Base-by-base conservation (phyloP, 2,888 invertebrate species). In the Drosophila histrio region DNA sequence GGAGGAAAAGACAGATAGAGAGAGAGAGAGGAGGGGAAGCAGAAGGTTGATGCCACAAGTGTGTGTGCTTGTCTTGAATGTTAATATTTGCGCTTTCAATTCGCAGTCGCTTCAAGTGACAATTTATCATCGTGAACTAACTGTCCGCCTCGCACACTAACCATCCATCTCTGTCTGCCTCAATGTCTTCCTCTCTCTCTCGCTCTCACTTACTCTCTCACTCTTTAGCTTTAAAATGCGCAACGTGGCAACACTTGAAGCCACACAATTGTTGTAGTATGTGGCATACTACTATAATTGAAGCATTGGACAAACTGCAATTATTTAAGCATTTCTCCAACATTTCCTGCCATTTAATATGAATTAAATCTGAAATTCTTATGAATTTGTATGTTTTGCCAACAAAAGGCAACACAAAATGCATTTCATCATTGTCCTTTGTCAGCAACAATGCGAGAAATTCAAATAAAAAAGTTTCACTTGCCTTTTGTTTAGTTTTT, bases 31-130 rank as follows among this genome's bases (percentile, higher is more conserved):
- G 4, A 11, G 8, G 26, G 3, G 22, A 2, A 17, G n/a, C 1
- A 0, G 13, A 9, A 6, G 26, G 13, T 15, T 3, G n/a, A 62
- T 56, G 81, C 81, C 77, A 81, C 81, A 78, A 78, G 79, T 79
- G 79, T 70, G 63, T 66, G 61, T 62, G 70, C 56, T 59, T 67
- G 81, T 72, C 76, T 72, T 84, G 78, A 78, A 81, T 80, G 84
- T 84, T 81, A 80, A 80, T 80, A 84, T 80, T 84, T 80, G 81
- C 72, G 68, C 81, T 80, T 84, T 84, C 80, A 78, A 81, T 80
- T 84, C 70, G 59, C 79, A 64, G 41, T 50, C 72, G 66, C 52
- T 62, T 72, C 64, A 49, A 72, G 59, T 65, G 65, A 72, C 76
- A 77, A 72, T 76, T 76, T 75, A 72, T 76, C 72, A 76, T 68